Base-by-base conservation (phyloP, 2,797 vertebrate species). In the Sternotherus odoratus region DNA sequence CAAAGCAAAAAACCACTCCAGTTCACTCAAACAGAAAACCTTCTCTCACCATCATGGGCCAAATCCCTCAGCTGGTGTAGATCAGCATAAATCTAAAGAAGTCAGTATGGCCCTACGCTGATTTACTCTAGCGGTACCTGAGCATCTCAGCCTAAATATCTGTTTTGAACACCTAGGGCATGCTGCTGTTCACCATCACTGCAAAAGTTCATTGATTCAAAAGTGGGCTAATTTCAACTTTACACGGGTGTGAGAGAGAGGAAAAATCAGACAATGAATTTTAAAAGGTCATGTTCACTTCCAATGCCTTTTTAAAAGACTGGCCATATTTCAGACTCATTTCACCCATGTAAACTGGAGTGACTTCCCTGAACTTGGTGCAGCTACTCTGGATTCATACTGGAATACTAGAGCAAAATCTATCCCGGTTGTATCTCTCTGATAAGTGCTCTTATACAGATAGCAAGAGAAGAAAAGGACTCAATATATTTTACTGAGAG, bases 1-100 rank as follows among this genome's bases (percentile, higher is more conserved):
- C 95, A 93, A 91, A 96, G 91, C 88, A 81, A 66, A 26, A 91
- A 75, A 43, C 86, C 49, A 54, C 85, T 91, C 89, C 87, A 88
- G 94, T 89, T 91, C 8, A 1, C 84, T 85, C 85, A 95, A 96
- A 94, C 86, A 85, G 53, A 91, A 79, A 95, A 83, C 78, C 86
- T 96, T 83, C 79, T 50, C 87, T 1, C 0, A 50, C 78, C 89
- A 48, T 26, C 72, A 17, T 39, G 21, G 66, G 36, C 66, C 66
- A 48, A 43, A 46, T 46, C 43, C 43, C 72, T 17, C 11, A 30
- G 26, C 43, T 5, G 8, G 43, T 30, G 53, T 79, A 50, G 28
- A 87, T 91, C 83, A 92, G 93, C 39, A 39, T 19, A 90, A 66
- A 86, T n/a, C 75, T 78, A 92, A 75, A 26, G 83, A 87, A 95